Evolutionary conservation across 2,113 vertebrate species (phyloP).

Genomic region (Peucedramus taeniatus): DNA sequence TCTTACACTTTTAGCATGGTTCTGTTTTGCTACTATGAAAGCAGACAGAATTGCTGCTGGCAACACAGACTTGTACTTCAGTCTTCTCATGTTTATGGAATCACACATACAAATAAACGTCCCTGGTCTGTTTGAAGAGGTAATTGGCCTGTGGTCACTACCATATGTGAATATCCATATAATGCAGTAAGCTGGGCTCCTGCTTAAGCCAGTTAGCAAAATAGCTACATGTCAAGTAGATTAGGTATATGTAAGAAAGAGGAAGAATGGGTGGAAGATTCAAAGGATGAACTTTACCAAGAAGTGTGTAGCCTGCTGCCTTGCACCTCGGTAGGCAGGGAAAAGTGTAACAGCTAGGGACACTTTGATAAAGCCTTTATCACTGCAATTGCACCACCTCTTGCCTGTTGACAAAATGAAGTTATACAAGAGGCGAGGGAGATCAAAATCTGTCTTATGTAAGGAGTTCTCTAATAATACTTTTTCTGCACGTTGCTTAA

Average conservation of each 20-base stretch:
- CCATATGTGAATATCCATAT: neutral
- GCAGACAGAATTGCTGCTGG: conserved; percentile 58
- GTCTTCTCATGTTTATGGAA: conserved; percentile 59
- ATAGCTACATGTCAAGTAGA: neutral
- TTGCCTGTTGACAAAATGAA: neutral
- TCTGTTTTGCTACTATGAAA: conserved; percentile 64
- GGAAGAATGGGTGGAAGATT: neutral
- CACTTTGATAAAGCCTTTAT: neutral
- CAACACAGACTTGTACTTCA: conserved; percentile 6
- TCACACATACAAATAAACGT: conserved; percentile 43
- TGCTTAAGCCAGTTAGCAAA: neutral
- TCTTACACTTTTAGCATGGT: conserved; percentile 11
- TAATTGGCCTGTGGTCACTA: conserved; percentile 54
- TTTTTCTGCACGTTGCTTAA: neutral
- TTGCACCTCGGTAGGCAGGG: neutral
- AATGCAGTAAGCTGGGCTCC: neutral
- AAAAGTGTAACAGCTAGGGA: neutral
- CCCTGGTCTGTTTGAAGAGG: conserved; percentile 32
- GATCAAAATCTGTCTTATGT: neutral
- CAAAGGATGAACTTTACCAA: neutral
- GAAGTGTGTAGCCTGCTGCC: neutral
- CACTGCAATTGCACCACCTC: neutral
- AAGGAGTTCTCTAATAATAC: neutral
- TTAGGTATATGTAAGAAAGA: neutral
- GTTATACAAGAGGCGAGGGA: neutral